A percentile compares a stretch with the other conserved stretches of the same genome.
These are phyloP conservation scores for Leptoteleia sp. DNA, from an alignment of 1,140 invertebrate species.

Conservation along the genomic window DNA sequence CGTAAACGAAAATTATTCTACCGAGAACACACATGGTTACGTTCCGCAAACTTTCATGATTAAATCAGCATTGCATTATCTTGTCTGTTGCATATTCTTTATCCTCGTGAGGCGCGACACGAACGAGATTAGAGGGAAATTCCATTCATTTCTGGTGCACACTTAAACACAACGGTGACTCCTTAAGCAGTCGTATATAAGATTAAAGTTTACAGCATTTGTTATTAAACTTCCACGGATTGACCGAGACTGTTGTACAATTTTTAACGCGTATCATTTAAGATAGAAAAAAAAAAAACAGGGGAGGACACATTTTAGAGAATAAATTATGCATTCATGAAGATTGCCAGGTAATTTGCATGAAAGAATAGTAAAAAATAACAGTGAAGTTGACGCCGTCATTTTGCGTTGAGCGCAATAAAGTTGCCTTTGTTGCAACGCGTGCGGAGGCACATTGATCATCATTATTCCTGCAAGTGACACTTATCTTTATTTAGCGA, in stretches of 20 bases:
- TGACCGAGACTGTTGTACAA: constrained; percentile 15
- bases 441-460: constrained; percentile 19
- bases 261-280: constrained; percentile 41
- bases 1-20: constrained; percentile 31
- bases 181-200: constrained; percentile 32
- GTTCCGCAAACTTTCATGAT: constrained; percentile 40
- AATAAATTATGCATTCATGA: constrained; percentile 22
- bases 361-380: constrained; percentile 19
- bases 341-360: constrained; percentile 37
- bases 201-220: constrained; percentile 25
- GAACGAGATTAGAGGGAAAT: constrained; percentile 46
- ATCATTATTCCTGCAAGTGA: constrained; percentile 32
- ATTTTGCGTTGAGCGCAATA: constrained; percentile 5
- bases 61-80: constrained; percentile 58
- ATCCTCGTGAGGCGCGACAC: constrained; percentile 28
- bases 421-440: background rate
- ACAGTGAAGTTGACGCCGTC: background rate
- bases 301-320: constrained; percentile 18
- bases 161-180: constrained; percentile 21
- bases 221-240: constrained; percentile 38
- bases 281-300: too few species aligned
- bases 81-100: constrained; percentile 50
- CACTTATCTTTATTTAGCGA: constrained; percentile 37
- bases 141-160: constrained; percentile 43
- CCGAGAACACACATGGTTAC: constrained; percentile 32